phyloP scores from a whole-genome alignment of 2,797 vertebrate genomes.

The Sorex maritimensis region DNA sequence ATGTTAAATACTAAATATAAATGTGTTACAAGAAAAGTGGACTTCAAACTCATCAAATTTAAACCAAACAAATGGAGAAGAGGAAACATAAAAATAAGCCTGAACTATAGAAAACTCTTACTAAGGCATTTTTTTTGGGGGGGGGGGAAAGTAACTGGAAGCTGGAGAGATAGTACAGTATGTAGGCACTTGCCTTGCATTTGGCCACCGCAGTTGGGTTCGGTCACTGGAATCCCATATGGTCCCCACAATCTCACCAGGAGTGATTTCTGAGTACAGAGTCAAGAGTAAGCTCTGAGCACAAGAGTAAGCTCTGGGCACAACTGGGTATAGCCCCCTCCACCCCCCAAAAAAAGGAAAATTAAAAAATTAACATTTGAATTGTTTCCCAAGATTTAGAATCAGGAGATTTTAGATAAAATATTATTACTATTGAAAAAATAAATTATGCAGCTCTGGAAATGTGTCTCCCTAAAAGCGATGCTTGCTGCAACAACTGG shows the following conservation, averaged over 20 bases:
- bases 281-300: no score
- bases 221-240: no score
- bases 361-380: background rate
- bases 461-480: background rate
- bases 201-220: no score
- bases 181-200: no score
- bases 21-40: slow-evolving; percentile 14
- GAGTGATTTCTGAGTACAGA: no score
- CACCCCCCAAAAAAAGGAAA: no score
- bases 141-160: background rate
- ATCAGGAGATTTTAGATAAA: slow-evolving; percentile 46
- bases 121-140: background rate
- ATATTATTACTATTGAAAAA: slow-evolving; percentile 38
- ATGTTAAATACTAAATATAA: slow-evolving; percentile 27
- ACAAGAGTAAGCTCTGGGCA: no score
- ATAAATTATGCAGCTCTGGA: background rate
- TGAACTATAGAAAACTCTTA: slow-evolving; percentile 44
- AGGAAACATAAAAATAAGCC: background rate
- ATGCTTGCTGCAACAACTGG: background rate
- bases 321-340: no score
- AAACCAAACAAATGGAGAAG: background rate
- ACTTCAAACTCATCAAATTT: slow-evolving; percentile 29
- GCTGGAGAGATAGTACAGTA: no score
- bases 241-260: no score
- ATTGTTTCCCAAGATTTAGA: slow-evolving; percentile 50